These are phyloP conservation scores for Rhinopomastus cyanomelas DNA, from an alignment of 2,113 vertebrate species.

Conservation along the genomic window DNA sequence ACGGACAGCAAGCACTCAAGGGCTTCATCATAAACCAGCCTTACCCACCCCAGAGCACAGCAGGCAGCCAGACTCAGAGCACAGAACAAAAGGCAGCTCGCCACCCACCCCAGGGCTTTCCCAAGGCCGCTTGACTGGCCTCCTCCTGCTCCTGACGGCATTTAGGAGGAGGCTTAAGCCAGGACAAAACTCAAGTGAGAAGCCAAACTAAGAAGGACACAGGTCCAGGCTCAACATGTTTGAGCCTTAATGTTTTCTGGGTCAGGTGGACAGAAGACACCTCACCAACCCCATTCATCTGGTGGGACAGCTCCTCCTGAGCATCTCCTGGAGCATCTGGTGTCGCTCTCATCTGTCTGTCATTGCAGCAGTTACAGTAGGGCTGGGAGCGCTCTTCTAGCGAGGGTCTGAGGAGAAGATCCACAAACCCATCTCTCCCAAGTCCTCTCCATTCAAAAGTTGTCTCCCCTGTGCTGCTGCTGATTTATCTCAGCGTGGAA, in stretches of 20 bases:
- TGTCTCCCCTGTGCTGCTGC: neutral
- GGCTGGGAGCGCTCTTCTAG: slow-evolving; percentile 16
- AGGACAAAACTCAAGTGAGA: neutral
- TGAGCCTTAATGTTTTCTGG: neutral
- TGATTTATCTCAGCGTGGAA: neutral
- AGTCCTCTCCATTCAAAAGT: slow-evolving; percentile 20
- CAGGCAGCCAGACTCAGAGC: neutral
- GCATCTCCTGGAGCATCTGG: neutral
- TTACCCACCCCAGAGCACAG: neutral
- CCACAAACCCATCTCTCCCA: neutral
- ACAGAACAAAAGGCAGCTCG: neutral
- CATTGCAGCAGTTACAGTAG: slow-evolving; percentile 46
- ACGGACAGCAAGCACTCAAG: neutral
- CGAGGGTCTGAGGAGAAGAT: neutral
- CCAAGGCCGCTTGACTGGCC: neutral
- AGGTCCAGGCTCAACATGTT: neutral
- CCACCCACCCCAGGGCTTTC: neutral
- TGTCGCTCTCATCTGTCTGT: slow-evolving; percentile 23
- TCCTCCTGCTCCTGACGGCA: neutral
- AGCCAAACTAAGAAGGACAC: neutral
- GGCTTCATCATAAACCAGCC: no score
- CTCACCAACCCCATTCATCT: slow-evolving; percentile 1
- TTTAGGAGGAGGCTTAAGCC: neutral
- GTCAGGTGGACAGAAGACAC: neutral
- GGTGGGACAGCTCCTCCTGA: slow-evolving; percentile 14